These are phyloP conservation scores for Hippopotamyrus pictus DNA, from an alignment of 2,797 vertebrate species.

Conservation along the genomic window DNA sequence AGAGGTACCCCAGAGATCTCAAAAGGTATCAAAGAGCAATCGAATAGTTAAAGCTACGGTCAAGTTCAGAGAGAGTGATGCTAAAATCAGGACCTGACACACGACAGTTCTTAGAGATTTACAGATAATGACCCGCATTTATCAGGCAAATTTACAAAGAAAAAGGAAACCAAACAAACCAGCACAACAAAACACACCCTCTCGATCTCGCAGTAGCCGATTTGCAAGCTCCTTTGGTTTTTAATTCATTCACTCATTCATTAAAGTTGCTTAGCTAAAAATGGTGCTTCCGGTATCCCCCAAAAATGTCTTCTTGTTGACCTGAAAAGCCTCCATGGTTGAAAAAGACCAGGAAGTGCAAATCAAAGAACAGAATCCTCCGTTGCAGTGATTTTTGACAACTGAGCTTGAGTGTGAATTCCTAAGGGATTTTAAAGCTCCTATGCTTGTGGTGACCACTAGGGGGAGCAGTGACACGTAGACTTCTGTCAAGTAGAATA, in stretches of 20 bases:
- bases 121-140: neutral
- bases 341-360: neutral
- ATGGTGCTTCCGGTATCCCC: neutral
- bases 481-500: neutral
- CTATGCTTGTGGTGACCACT: neutral
- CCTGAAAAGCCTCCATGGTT: neutral
- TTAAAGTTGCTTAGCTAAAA: neutral
- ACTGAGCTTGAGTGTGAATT: neutral
- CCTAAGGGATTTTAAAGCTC: neutral
- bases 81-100: neutral
- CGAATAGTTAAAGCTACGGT: neutral
- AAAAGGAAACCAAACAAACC: neutral
- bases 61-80: neutral
- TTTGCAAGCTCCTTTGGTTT: constrained; percentile 1
- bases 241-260: neutral
- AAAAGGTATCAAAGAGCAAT: neutral
- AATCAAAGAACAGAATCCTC: neutral
- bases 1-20: neutral
- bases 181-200: neutral
- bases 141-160: neutral
- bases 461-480: neutral
- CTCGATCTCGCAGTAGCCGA: neutral
- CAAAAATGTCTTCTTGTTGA: neutral
- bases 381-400: neutral
- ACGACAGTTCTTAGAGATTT: neutral